Percentiles rank a stretch among this genome's conserved stretches.
phyloP scores from a whole-genome alignment of 2,113 vertebrate genomes.

The Eulemur macaco region DNA sequence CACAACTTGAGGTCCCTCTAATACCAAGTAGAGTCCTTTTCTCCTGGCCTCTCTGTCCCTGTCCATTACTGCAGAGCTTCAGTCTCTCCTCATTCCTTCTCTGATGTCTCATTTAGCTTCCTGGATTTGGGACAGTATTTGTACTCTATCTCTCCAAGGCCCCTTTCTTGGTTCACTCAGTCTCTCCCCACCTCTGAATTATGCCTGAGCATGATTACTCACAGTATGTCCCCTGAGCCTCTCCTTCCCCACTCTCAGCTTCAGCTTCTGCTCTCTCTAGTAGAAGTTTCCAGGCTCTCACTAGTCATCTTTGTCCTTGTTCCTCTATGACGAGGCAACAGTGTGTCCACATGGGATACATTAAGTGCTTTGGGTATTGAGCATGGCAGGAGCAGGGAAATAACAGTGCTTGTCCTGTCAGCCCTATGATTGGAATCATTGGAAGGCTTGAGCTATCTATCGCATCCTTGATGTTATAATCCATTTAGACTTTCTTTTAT shows the following conservation, averaged over 20 bases:
- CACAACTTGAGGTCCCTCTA: background rate
- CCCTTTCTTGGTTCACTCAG: background rate
- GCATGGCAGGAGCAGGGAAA: background rate
- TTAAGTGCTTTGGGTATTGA: background rate
- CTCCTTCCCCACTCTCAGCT: background rate
- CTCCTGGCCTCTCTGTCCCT: background rate
- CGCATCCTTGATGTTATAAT: background rate
- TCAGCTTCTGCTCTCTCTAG: background rate
- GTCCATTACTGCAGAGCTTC: background rate
- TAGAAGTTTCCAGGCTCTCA: background rate
- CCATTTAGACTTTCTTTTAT: background rate
- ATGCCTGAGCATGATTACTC: fast-evolving
- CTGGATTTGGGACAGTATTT: background rate
- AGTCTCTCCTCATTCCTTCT: background rate
- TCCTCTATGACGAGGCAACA: background rate
- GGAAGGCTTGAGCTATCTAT: background rate
- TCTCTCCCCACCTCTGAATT: background rate
- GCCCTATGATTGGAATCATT: background rate
- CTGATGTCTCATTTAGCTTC: background rate
- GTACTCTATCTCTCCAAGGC: background rate
- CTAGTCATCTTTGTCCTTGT: background rate
- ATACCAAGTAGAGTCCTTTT: background rate
- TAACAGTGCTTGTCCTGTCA: background rate
- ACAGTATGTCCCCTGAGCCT: background rate
- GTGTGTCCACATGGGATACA: fast-evolving